A percentile compares a stretch with the other conserved stretches of the same genome.
These are phyloP conservation scores for Calameuta filiformis DNA, from an alignment of 2,888 invertebrate genomes.

Conservation along the genomic window DNA sequence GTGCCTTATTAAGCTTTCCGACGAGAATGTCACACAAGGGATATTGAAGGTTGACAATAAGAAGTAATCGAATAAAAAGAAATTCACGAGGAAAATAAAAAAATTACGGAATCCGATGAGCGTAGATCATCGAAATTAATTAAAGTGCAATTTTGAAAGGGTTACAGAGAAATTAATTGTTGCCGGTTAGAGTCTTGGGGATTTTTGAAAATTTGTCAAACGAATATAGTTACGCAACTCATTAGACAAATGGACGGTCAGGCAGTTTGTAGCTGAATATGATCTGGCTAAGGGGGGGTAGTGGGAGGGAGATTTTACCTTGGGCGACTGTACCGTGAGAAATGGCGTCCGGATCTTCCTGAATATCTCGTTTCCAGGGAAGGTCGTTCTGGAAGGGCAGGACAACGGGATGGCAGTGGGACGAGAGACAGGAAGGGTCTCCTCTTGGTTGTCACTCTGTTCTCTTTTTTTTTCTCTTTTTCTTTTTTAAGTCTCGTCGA, in stretches of 20 bases:
- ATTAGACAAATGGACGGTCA: too few relatives aligned
- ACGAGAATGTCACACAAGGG: background rate
- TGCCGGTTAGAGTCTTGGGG: background rate
- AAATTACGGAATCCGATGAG: background rate
- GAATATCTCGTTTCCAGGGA: background rate
- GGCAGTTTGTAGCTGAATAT: background rate
- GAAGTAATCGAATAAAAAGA: background rate
- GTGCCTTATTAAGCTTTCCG: background rate
- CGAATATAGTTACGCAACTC: background rate
- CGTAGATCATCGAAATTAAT: background rate
- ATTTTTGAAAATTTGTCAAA: background rate
- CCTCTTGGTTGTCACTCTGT: slow-evolving; percentile 12
- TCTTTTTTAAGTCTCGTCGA: slow-evolving; percentile 13
- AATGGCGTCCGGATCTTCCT: background rate
- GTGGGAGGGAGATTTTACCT: background rate
- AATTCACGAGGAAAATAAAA: too few relatives aligned
- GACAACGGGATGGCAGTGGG: background rate
- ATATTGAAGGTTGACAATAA: background rate
- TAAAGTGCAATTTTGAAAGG: background rate
- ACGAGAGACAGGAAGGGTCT: slow-evolving; percentile 1
- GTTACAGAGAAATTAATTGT: background rate
- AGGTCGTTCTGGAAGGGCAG: background rate
- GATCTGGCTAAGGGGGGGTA: too few relatives aligned
- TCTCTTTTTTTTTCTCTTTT: slow-evolving; percentile 12
- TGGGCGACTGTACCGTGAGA: background rate